Conservation (phyloP, 2,113 vertebrate genomes). For the Anoplopoma fimbria region DNA sequence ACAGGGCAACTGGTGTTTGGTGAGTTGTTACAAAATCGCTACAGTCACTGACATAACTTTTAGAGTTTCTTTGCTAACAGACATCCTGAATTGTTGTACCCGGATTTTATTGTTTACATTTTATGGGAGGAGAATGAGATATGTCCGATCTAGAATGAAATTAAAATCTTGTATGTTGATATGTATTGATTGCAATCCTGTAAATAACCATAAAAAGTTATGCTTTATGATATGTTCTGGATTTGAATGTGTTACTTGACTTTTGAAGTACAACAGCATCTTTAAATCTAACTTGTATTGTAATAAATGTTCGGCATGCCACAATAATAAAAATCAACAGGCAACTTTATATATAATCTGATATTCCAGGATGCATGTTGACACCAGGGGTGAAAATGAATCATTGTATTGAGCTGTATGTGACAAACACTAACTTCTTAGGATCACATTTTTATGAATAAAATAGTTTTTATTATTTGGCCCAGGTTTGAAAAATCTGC, state of each 20-base stretch:
- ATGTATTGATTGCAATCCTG: not conserved
- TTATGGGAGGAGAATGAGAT: not conserved
- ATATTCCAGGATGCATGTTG: slow-evolving; percentile 15
- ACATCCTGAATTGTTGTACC: not conserved
- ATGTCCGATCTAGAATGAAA: not conserved
- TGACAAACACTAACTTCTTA: slow-evolving; percentile 11
- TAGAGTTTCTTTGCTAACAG: not conserved
- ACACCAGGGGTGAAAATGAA: slow-evolving; percentile 5
- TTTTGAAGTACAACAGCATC: slow-evolving; percentile 1
- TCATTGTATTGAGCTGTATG: slow-evolving; percentile 7
- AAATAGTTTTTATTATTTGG: slow-evolving; percentile 33
- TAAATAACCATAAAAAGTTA: not conserved
- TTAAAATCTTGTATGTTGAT: slow-evolving; percentile 2
- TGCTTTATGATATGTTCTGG: slow-evolving; percentile 6
- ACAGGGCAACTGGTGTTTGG: not conserved
- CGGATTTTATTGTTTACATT: not conserved
- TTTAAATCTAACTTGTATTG: not conserved
- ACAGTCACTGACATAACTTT: not conserved
- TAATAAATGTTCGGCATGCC: slow-evolving; percentile 11
- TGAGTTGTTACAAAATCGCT: not conserved
- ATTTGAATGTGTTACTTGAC: not conserved
- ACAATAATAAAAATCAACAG: slow-evolving; percentile 5
- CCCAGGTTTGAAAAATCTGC: slow-evolving; percentile 3
- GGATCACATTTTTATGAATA: slow-evolving; percentile 24
- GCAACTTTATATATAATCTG: not conserved